A percentile compares a stretch with the other conserved stretches of the same genome.
These are phyloP conservation scores for Gopherus flavomarginatus DNA, from an alignment of 2,113 vertebrate species.

Conservation along the genomic window DNA sequence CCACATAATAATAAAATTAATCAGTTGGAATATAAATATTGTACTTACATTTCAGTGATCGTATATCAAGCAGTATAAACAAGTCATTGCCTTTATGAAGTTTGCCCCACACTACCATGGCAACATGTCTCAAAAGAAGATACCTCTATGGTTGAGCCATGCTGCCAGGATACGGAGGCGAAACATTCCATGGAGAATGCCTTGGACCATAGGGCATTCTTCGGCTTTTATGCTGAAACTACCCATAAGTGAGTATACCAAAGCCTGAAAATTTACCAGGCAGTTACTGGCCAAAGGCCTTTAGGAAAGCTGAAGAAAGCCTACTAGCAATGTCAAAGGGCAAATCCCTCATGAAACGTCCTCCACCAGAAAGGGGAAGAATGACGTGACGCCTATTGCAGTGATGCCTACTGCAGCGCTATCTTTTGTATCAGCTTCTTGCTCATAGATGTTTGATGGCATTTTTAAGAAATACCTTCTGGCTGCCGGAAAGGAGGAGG, in stretches of 20 bases:
- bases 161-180: accelerated
- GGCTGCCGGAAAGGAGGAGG: background rate
- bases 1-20: no score
- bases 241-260: background rate
- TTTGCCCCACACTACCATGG: background rate
- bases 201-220: background rate
- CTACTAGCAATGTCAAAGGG: background rate
- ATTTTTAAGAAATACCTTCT: background rate
- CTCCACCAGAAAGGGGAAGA: background rate
- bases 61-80: no score
- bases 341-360: background rate
- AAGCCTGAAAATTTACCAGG: background rate
- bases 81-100: background rate
- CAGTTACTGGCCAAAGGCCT: background rate
- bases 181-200: background rate
- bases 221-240: background rate
- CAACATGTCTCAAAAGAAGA: background rate
- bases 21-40: no score
- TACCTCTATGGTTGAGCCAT: background rate
- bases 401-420: background rate
- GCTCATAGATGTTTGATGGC: background rate
- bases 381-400: background rate
- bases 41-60: no score
- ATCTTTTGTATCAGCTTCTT: background rate
- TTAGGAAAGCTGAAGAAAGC: background rate